Evolutionary conservation across 2,888 invertebrate genomes (phyloP).

Genomic region (Cheiracanthium punctorium): DNA sequence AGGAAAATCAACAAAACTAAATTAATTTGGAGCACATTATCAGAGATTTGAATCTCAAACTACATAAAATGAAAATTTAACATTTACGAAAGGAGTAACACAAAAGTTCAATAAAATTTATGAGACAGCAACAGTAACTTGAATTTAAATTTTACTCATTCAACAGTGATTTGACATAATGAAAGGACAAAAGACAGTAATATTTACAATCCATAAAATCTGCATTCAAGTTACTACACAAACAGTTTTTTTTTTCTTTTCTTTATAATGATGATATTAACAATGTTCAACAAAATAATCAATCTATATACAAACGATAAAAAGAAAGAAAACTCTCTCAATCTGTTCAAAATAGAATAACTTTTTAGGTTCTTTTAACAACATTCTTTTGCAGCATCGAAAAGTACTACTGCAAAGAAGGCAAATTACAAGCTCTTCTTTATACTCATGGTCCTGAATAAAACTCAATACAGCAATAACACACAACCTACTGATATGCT

Average conservation of each 20-base stretch:
- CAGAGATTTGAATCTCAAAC: too few relatives aligned
- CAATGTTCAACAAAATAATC: slow-evolving; percentile 7
- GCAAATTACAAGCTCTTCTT: slow-evolving; percentile 3
- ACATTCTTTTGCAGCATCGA: neutral
- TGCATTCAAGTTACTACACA: neutral
- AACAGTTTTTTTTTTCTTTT: neutral
- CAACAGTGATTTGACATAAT: too few relatives aligned
- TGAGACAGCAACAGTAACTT: neutral
- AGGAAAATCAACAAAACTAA: too few relatives aligned
- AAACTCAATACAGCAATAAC: neutral
- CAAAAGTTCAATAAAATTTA: neutral
- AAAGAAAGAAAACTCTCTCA: slow-evolving; percentile 2
- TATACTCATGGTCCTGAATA: neutral
- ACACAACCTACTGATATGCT: neutral
- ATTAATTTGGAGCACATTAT: too few relatives aligned
- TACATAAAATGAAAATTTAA: too few relatives aligned
- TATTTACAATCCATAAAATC: neutral
- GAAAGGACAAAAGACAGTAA: too few relatives aligned
- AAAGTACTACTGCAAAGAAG: slow-evolving; percentile 1
- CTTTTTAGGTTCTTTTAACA: neutral
- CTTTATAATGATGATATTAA: neutral
- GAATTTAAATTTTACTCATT: too few relatives aligned
- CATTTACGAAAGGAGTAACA: too few relatives aligned
- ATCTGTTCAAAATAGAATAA: neutral
- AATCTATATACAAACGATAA: neutral